Conservation (phyloP, 2,113 vertebrate genomes). For the Dunckerocampus dactyliophorus region DNA sequence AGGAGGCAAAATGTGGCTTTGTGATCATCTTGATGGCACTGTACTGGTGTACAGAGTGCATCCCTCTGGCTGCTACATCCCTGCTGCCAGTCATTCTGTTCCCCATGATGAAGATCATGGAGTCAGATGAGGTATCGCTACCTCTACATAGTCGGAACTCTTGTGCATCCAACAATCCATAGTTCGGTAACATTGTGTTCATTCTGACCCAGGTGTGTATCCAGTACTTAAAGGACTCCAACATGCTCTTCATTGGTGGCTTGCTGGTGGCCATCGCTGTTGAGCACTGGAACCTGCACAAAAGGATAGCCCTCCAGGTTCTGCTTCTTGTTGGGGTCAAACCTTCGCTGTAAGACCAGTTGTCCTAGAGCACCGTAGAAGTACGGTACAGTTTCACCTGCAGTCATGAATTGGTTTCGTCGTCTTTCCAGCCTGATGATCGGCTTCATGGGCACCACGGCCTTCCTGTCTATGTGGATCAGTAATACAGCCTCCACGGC, state of each 20-base stretch:
- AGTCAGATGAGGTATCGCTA: constrained; percentile 72
- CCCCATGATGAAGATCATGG: constrained; percentile 89
- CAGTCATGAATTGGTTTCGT: neutral
- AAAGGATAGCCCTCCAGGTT: constrained; percentile 83
- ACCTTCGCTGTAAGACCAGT: constrained; percentile 83
- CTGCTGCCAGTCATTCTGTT: constrained; percentile 85
- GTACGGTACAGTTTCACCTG: no score
- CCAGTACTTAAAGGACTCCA: constrained; percentile 87
- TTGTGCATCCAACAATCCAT: no score
- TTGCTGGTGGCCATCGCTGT: constrained; percentile 86
- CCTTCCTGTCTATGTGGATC: constrained; percentile 98
- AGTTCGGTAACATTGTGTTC: neutral
- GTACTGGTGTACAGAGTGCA: constrained; percentile 88
- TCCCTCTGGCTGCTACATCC: constrained; percentile 86
- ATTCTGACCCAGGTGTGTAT: constrained; percentile 75
- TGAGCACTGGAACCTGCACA: constrained; percentile 87
- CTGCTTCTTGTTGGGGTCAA: constrained; percentile 82
- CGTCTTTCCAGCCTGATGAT: constrained; percentile 78
- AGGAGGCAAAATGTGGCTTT: constrained; percentile 83
- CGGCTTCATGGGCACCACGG: constrained; percentile 88
- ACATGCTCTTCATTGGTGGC: constrained; percentile 88
- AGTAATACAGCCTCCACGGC: constrained; percentile 92
- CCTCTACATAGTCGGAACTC: no score
- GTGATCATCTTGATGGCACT: constrained; percentile 88
- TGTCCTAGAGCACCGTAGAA: neutral